Base-by-base conservation (phyloP, 1,140 invertebrate species). In the Catajapyx aquilonaris region DNA sequence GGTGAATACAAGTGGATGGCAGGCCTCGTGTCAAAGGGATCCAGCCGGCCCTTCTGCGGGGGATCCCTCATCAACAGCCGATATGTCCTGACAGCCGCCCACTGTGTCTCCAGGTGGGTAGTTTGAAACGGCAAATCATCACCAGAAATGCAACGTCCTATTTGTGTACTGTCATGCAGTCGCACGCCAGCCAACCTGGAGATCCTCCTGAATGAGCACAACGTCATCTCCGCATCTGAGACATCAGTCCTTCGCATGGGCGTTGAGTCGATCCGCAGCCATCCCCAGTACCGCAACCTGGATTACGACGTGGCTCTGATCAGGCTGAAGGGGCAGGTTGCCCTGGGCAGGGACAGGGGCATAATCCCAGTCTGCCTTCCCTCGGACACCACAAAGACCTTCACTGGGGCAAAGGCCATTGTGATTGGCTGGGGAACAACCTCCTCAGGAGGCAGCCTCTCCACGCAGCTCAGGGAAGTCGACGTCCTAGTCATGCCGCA, bases 241-340 rank as follows among this genome's bases (percentile, higher is more conserved):
- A 38, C 20, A 3, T 19, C 19, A 20, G 18, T 31, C 10, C 2
- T 42, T 4, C 15, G 39, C 23, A 31, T 21, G 16, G 3, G 10
- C 4, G 41, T 45, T 1, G 45, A 46, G 11, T 11, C 10, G 1
- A 46, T 46, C 4, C 32, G 40, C n/a, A 20, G 19, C 5, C 46
- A 47, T 35, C 15, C 34, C 28, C 37, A 33, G 15, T 47, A 45
- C 22, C 37, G 35, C 4, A 22, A 35, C 20, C 33, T 47, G 2
- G 46, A 57, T 28, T 54, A 53, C 38, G 55, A 57, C 35, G 46
- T 51, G 19, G 55, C 55, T 9, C 34, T 57, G 3, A 38, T 57
- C 18, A 43, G 41, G 25, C 18, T 47, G 18, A 20, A n/a, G n/a
- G 41, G 40, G 2, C 32, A 22, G 0, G 20, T 46, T 0, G 39